Conservation (phyloP, 1,140 invertebrate genomes). For the Drosophila subpulchrella region DNA sequence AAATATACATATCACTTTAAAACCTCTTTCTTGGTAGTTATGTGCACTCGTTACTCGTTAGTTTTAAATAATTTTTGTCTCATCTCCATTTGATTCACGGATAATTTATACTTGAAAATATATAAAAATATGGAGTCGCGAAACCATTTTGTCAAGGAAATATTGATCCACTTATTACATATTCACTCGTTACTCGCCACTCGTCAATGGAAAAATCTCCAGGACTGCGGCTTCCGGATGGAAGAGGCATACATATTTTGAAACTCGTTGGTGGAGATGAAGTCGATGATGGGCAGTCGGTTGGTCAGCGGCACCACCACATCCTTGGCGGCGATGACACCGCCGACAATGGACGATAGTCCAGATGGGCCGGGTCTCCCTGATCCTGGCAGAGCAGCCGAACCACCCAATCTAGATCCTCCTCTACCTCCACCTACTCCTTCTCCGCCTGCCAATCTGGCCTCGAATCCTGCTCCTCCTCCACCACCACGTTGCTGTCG, state of each 20-base stretch:
- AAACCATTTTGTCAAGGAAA: neutral
- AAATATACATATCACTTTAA: too few relatives aligned
- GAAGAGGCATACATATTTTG: conserved; percentile 22
- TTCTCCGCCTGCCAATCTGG: neutral
- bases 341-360: neutral
- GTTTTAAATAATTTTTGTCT: neutral
- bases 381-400: neutral
- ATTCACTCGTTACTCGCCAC: neutral
- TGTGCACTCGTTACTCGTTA: neutral
- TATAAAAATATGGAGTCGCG: neutral
- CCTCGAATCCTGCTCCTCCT: neutral
- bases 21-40: neutral
- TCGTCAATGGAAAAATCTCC: neutral
- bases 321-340: neutral
- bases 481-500: neutral
- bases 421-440: neutral
- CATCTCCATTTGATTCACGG: neutral
- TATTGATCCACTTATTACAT: too few relatives aligned
- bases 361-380: neutral
- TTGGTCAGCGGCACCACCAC: conserved; percentile 49
- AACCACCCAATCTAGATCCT: neutral
- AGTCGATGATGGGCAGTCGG: conserved; percentile 68
- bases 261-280: conserved; percentile 69
- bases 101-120: neutral
- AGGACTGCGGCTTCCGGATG: neutral